Conservation (phyloP, 2,888 invertebrate genomes). For the Drosophila bunnanda region DNA sequence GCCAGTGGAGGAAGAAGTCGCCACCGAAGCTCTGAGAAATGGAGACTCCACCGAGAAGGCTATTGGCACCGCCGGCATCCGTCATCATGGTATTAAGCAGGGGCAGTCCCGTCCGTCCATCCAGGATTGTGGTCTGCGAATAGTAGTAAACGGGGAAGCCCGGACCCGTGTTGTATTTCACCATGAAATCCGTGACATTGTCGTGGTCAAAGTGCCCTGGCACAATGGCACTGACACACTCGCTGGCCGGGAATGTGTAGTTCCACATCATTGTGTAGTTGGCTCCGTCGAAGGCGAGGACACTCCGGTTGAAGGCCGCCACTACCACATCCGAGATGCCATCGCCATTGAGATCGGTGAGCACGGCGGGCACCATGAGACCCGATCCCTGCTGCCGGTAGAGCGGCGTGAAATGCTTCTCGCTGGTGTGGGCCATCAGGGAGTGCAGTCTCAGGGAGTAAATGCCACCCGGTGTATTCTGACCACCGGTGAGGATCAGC, state of each 20-base stretch:
- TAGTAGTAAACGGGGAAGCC: slow-evolving; percentile 91
- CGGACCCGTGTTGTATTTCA: slow-evolving; percentile 88
- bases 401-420: slow-evolving; percentile 86
- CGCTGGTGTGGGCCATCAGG: slow-evolving; percentile 85
- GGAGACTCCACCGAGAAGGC: slow-evolving; percentile 84
- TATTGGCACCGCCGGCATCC: slow-evolving; percentile 84
- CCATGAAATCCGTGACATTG: slow-evolving; percentile 90
- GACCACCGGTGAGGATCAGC: slow-evolving; percentile 90
- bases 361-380: slow-evolving; percentile 88
- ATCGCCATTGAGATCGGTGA: slow-evolving; percentile 90
- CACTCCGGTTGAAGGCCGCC: slow-evolving; percentile 89
- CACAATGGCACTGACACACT: slow-evolving; percentile 91
- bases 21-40: slow-evolving; percentile 87
- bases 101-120: slow-evolving; percentile 82
- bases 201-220: slow-evolving; percentile 92
- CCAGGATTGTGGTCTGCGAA: slow-evolving; percentile 86
- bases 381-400: slow-evolving; percentile 88
- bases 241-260: slow-evolving; percentile 87
- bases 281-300: slow-evolving; percentile 90
- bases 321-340: slow-evolving; percentile 89
- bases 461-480: slow-evolving; percentile 89
- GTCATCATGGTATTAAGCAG: slow-evolving; percentile 83
- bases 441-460: slow-evolving; percentile 87
- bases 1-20: slow-evolving; percentile 92
- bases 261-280: slow-evolving; percentile 90